These are phyloP conservation scores for Pseudopipra pipra DNA, from an alignment of 2,113 vertebrate genomes.

Conservation along the genomic window DNA sequence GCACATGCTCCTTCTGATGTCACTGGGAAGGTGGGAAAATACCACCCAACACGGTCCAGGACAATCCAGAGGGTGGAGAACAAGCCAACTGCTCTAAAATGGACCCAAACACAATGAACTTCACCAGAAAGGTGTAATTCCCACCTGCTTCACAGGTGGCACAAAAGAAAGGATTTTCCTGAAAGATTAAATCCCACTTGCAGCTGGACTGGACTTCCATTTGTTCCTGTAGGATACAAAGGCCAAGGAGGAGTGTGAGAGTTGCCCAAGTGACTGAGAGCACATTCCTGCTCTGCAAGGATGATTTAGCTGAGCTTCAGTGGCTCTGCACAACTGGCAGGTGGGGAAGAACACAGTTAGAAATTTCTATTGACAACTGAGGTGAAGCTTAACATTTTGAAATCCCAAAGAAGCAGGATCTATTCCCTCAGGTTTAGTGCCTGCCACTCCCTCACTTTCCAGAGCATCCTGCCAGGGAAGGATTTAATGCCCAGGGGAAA, in stretches of 20 bases:
- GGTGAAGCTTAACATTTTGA: not conserved
- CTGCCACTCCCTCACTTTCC: not conserved
- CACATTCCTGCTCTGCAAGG: not conserved
- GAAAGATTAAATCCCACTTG: not conserved
- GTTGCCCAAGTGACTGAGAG: not conserved
- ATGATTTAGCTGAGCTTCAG: not conserved
- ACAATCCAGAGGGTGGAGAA: not conserved
- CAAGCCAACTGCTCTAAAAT: accelerated
- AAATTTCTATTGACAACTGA: not conserved
- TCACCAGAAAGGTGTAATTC: not conserved
- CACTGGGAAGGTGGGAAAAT: not conserved
- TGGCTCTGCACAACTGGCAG: not conserved
- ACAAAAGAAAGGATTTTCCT: not conserved
- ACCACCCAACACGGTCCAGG: not conserved
- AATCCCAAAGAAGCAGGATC: accelerated
- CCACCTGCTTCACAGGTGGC: not conserved
- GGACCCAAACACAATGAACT: not conserved
- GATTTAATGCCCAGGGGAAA: too few relatives aligned
- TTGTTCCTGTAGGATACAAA: not conserved
- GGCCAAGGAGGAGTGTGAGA: not conserved
- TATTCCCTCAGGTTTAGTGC: accelerated
- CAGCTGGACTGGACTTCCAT: not conserved
- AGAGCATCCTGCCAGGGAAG: not conserved
- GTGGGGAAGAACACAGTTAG: not conserved
- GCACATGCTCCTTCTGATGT: accelerated